Evolutionary conservation across 2,888 invertebrate genomes (phyloP).

Genomic region (Anagyrus pseudococci): DNA sequence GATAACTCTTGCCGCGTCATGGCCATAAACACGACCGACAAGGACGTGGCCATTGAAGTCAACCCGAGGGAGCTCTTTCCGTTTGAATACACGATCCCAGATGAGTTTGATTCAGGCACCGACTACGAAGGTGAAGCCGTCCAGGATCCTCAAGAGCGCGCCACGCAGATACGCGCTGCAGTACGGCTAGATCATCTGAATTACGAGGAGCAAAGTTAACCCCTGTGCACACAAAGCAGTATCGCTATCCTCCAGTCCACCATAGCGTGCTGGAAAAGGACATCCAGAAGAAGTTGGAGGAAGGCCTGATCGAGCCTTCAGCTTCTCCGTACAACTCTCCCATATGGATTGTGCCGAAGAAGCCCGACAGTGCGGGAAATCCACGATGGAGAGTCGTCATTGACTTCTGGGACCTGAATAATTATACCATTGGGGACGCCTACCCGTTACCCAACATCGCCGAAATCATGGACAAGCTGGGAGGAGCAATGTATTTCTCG

Average conservation of each 20-base stretch:
- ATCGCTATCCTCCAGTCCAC: background rate
- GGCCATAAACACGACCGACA: background rate
- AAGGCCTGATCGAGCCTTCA: slow-evolving; percentile 20
- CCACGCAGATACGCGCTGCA: too few relatives aligned
- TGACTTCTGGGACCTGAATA: slow-evolving; percentile 42
- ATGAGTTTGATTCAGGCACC: too few relatives aligned
- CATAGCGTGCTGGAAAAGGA: background rate
- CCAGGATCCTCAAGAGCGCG: too few relatives aligned
- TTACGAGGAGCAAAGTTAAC: background rate
- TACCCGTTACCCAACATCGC: slow-evolving; percentile 41
- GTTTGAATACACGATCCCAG: background rate
- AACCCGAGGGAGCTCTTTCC: background rate
- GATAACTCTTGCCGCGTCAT: background rate
- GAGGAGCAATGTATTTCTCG: slow-evolving; percentile 39
- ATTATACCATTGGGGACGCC: slow-evolving; percentile 40
- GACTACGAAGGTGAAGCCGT: too few relatives aligned
- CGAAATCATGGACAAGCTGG: slow-evolving; percentile 42
- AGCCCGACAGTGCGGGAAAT: slow-evolving; percentile 39
- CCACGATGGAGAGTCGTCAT: slow-evolving; percentile 39
- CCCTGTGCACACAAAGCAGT: background rate
- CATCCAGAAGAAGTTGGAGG: background rate
- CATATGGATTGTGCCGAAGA: slow-evolving; percentile 39
- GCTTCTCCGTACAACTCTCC: slow-evolving; percentile 39
- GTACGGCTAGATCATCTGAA: background rate
- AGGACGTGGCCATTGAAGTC: background rate